Evolutionary conservation across 2,113 vertebrate species (phyloP).

Genomic region (Hydrolagus affinis): DNA sequence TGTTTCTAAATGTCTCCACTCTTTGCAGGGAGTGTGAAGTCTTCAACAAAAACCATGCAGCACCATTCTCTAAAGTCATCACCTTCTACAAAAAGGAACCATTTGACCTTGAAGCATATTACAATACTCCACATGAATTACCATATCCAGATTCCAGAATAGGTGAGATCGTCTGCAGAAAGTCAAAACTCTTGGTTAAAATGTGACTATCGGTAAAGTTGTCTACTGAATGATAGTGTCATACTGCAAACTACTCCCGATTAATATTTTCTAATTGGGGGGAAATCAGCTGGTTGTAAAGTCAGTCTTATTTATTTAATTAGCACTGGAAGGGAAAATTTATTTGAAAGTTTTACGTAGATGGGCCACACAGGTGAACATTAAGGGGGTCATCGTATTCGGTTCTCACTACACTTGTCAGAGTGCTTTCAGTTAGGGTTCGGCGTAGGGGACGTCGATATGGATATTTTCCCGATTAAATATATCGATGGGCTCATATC

Average conservation of each 20-base stretch:
- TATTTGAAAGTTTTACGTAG: no score
- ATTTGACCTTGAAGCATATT: conserved; percentile 86
- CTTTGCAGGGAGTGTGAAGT: conserved; percentile 84
- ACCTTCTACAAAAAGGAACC: conserved; percentile 95
- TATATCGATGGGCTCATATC: no score
- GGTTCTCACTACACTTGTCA: no score
- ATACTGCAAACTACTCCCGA: not conserved
- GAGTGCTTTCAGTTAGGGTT: no score
- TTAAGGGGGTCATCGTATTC: no score
- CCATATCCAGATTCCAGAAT: conserved; percentile 85
- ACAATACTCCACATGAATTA: conserved; percentile 77
- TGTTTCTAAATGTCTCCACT: conserved; percentile 1
- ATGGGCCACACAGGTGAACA: no score
- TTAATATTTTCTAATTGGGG: no score
- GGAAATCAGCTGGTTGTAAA: no score
- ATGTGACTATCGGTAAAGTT: not conserved
- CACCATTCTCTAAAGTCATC: conserved; percentile 92
- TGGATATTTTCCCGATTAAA: no score
- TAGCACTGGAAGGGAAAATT: no score
- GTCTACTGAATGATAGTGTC: not conserved
- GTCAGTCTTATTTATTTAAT: no score
- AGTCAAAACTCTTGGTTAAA: not conserved
- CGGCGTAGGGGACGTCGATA: no score
- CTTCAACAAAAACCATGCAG: conserved; percentile 82
- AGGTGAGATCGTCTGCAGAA: conserved; percentile 54